phyloP scores from a whole-genome alignment of 2,888 invertebrate genomes.

The Ophion obscuratus region DNA sequence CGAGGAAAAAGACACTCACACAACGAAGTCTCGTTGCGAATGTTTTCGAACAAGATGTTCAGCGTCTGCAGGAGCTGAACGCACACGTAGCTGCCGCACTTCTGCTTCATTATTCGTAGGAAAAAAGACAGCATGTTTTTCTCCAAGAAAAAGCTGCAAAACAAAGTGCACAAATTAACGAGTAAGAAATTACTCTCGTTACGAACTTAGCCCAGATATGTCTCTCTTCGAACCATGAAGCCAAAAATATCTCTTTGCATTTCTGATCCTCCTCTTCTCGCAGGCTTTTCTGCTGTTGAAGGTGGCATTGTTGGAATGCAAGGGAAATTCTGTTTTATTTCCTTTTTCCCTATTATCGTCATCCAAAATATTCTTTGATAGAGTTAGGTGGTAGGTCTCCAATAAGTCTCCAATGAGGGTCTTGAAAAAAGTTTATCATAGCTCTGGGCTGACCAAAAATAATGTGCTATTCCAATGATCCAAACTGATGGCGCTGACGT shows the following conservation, averaged over 20 bases:
- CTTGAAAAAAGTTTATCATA: too few species aligned
- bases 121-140: slow-evolving; percentile 99
- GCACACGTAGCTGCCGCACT: slow-evolving; percentile 98
- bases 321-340: too few species aligned
- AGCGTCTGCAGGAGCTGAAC: slow-evolving; percentile 98
- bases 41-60: slow-evolving; percentile 99
- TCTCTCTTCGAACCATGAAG: neutral
- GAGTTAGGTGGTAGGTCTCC: too few species aligned
- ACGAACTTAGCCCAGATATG: neutral
- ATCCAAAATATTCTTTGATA: too few species aligned
- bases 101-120: slow-evolving; percentile 98
- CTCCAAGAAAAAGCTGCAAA: slow-evolving; percentile 97
- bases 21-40: slow-evolving; percentile 98
- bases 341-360: too few species aligned
- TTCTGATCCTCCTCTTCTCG: neutral
- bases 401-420: too few species aligned
- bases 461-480: too few species aligned
- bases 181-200: slow-evolving; percentile 34
- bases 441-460: too few species aligned
- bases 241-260: neutral
- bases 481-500: too few species aligned
- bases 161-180: neutral
- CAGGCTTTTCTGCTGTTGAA: neutral
- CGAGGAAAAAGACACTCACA: slow-evolving; percentile 89
- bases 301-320: too few species aligned